phyloP scores from a whole-genome alignment of 1,140 invertebrate species.

The Tachypleus tridentatus region DNA sequence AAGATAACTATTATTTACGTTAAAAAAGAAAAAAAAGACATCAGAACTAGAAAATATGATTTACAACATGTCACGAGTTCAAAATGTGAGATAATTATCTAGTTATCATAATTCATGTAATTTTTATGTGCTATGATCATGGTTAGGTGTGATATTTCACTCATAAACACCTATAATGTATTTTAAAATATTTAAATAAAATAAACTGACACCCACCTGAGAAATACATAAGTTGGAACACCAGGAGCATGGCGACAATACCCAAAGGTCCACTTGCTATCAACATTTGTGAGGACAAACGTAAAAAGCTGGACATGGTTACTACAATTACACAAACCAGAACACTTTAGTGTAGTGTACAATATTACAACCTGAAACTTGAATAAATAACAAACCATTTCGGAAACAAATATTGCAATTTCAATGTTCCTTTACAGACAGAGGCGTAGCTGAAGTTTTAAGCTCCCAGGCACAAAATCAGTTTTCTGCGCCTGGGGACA shows the following conservation, averaged over 20 bases:
- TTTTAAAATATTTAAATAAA: no score
- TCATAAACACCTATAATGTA: not conserved
- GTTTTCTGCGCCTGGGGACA: no score
- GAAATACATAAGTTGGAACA: constrained; percentile 32
- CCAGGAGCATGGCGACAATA: constrained; percentile 85
- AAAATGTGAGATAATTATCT: not conserved
- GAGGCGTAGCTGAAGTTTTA: no score
- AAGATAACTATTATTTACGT: constrained; percentile 44
- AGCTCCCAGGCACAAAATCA: no score
- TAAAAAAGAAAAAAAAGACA: not conserved
- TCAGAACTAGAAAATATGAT: not conserved
- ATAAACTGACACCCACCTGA: constrained; percentile 7
- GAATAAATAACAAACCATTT: no score
- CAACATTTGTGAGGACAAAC: constrained; percentile 82
- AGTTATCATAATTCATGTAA: not conserved
- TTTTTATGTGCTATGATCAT: not conserved
- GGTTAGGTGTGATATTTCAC: not conserved
- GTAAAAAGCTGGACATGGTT: constrained; percentile 68
- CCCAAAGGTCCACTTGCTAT: constrained; percentile 91
- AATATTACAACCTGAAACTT: no score
- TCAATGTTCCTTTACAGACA: no score
- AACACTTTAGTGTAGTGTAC: no score
- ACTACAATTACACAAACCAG: constrained; percentile 32
- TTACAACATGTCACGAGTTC: not conserved
- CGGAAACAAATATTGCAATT: no score